Percentiles rank a stretch among this genome's conserved stretches.
Conservation (phyloP, 2,888 invertebrate genomes). For the Erpobdella octoculata region DNA sequence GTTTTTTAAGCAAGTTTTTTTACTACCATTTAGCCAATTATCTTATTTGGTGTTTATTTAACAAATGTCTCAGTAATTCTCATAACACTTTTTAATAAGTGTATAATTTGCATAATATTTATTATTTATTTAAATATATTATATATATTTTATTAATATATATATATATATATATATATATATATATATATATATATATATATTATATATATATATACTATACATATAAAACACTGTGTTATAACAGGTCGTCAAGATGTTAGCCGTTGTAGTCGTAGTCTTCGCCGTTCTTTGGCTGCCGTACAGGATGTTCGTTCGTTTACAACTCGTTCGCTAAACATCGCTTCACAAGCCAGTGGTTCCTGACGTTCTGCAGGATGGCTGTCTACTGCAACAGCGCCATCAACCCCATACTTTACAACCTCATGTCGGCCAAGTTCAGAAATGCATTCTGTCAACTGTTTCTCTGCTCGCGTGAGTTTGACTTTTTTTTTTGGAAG, state of each 20-base stretch:
- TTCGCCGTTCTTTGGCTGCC: conserved; percentile 62
- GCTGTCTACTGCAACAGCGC: conserved; percentile 61
- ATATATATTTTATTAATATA: too few relatives aligned
- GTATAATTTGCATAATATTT: too few relatives aligned
- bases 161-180: too few relatives aligned
- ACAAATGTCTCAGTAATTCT: too few relatives aligned
- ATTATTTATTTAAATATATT: too few relatives aligned
- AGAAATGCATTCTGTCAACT: conserved; percentile 57
- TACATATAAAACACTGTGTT: not conserved
- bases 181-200: too few relatives aligned
- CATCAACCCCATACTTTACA: conserved; percentile 62
- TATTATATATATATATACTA: too few relatives aligned
- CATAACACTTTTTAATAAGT: too few relatives aligned
- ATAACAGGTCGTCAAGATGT: conserved; percentile 60
- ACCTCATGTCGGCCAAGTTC: conserved; percentile 60
- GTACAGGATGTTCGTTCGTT: conserved; percentile 58
- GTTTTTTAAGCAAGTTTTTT: too few relatives aligned
- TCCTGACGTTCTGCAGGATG: conserved; percentile 59
- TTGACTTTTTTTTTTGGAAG: not conserved
- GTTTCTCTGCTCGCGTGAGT: conserved; percentile 44
- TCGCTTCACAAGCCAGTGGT: conserved; percentile 58
- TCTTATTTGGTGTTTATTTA: too few relatives aligned
- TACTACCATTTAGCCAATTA: too few relatives aligned
- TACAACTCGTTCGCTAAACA: conserved; percentile 59
- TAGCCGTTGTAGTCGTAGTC: conserved; percentile 58